Conservation (phyloP, 1,140 invertebrate genomes). For the Drosophila orosa region DNA sequence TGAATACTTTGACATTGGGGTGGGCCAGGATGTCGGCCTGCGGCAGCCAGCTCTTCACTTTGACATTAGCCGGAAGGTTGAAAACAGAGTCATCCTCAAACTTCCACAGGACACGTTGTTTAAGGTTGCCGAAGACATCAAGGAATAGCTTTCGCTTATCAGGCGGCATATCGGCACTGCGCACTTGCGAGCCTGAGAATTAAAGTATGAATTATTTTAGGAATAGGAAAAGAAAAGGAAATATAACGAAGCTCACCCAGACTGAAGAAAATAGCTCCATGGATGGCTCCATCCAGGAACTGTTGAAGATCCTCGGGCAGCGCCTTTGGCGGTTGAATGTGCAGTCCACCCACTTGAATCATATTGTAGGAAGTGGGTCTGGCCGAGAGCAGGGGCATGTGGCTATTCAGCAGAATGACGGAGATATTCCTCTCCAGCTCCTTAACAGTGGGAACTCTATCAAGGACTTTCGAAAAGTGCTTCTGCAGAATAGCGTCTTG, state of each 20-base stretch:
- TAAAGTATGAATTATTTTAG: not conserved
- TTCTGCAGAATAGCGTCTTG: slow-evolving; percentile 71
- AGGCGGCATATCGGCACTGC: slow-evolving; percentile 79
- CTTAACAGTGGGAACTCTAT: slow-evolving; percentile 74
- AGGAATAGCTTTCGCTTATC: slow-evolving; percentile 85
- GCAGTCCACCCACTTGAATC: slow-evolving; percentile 85
- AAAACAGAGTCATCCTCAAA: slow-evolving; percentile 85
- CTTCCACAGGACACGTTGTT: slow-evolving; percentile 87
- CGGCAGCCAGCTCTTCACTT: slow-evolving; percentile 87
- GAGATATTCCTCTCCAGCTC: slow-evolving; percentile 85
- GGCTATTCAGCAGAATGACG: slow-evolving; percentile 85
- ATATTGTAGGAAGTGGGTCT: slow-evolving; percentile 84
- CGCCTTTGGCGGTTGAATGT: slow-evolving; percentile 81
- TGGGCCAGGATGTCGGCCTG: slow-evolving; percentile 88
- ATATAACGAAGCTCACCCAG: not conserved
- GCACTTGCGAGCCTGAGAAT: slow-evolving; percentile 61
- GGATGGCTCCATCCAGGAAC: slow-evolving; percentile 82
- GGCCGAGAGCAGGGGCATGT: slow-evolving; percentile 84
- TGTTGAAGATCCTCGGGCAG: slow-evolving; percentile 76
- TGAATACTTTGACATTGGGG: slow-evolving; percentile 86
- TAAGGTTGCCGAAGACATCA: slow-evolving; percentile 85
- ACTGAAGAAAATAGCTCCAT: slow-evolving; percentile 86
- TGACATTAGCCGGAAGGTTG: slow-evolving; percentile 86
- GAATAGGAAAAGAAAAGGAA: not conserved
- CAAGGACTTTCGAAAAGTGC: slow-evolving; percentile 64